Percentiles rank a stretch among this genome's conserved stretches.
Evolutionary conservation across 2,113 vertebrate species (phyloP).

Genomic region (Pedionomus torquatus): DNA sequence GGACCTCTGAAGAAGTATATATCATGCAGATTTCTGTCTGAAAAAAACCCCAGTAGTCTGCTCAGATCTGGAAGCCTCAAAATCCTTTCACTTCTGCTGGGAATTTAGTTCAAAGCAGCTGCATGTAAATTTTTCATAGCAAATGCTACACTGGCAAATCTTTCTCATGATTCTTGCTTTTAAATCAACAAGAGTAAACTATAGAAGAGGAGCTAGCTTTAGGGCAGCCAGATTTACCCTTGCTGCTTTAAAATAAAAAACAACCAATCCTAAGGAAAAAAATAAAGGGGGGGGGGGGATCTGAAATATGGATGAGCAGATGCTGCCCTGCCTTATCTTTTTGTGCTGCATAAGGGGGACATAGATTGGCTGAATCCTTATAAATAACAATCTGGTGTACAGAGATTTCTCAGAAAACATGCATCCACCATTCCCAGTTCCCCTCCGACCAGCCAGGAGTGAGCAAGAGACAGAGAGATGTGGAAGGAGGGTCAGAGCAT

Average conservation of each 20-base stretch:
- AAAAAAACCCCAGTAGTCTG: conserved; percentile 16
- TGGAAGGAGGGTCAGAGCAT: neutral
- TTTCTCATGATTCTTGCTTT: conserved; percentile 24
- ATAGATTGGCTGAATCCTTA: neutral
- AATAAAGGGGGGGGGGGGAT: neutral
- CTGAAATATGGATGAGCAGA: conserved; percentile 18
- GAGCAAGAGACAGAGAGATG: neutral
- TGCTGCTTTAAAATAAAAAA: conserved; percentile 20
- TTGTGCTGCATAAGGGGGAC: neutral
- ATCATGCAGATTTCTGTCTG: conserved; percentile 29
- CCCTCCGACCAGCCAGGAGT: neutral
- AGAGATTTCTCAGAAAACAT: neutral
- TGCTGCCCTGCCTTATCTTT: neutral
- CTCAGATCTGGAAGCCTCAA: conserved; percentile 41
- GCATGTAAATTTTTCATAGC: conserved; percentile 34
- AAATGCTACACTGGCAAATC: conserved; percentile 1
- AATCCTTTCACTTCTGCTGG: conserved; percentile 58
- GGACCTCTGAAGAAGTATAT: conserved; percentile 25
- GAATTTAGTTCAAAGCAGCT: conserved; percentile 67
- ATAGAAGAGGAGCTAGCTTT: neutral
- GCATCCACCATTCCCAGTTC: neutral
- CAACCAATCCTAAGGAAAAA: neutral
- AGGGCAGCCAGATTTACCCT: neutral
- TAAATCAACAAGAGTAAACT: conserved; percentile 34
- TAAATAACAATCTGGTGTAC: neutral